These are phyloP conservation scores for Aegithalos caudatus DNA, from an alignment of 2,113 vertebrate species.

Conservation along the genomic window DNA sequence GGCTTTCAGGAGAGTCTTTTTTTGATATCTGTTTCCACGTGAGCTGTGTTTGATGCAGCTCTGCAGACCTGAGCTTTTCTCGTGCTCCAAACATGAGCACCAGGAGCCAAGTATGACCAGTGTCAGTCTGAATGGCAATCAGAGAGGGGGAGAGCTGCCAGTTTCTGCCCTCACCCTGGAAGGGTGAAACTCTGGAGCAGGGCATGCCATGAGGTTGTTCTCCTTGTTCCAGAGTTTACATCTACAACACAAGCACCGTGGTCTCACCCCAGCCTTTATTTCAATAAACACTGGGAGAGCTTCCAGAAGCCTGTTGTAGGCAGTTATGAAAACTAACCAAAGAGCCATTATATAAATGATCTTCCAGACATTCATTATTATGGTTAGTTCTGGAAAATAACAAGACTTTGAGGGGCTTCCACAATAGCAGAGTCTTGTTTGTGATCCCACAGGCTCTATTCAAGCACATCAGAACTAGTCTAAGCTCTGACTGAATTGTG, in stretches of 20 bases:
- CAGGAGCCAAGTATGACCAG: neutral
- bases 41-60: neutral
- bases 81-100: neutral
- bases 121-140: neutral
- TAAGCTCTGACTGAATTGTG: neutral
- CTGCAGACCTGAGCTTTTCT: neutral
- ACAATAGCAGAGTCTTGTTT: neutral
- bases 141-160: neutral
- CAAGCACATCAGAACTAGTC: neutral
- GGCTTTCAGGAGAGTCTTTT: neutral
- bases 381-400: neutral
- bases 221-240: neutral
- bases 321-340: neutral
- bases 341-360: constrained; percentile 3
- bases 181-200: neutral
- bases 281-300: neutral
- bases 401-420: constrained; percentile 1
- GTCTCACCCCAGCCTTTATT: neutral
- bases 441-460: neutral
- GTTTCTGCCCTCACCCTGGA: neutral
- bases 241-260: neutral
- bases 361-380: neutral
- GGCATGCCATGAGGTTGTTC: neutral
- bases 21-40: neutral
- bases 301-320: neutral